Percentiles rank a stretch among this genome's conserved stretches.
phyloP scores from a whole-genome alignment of 2,113 vertebrate genomes.

The Platysternon megacephalum region DNA sequence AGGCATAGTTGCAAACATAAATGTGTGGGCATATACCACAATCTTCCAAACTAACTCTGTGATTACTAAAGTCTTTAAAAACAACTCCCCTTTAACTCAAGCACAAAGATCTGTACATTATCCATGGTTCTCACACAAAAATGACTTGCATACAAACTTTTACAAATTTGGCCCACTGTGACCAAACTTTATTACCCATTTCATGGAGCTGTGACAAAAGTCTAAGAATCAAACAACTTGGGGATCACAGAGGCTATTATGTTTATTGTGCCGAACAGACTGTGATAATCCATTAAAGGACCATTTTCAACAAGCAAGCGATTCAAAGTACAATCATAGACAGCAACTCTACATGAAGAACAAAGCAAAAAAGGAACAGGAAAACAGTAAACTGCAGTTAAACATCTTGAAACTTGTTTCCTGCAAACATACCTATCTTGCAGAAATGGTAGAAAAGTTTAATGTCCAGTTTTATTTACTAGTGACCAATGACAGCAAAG shows the following conservation, averaged over 20 bases:
- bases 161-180: constrained; percentile 65
- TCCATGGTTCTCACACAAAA: not conserved
- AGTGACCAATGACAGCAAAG: constrained; percentile 87
- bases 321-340: constrained; percentile 90
- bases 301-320: constrained; percentile 90
- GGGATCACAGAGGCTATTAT: constrained; percentile 89
- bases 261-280: constrained; percentile 96
- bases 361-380: constrained; percentile 86
- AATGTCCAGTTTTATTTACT: constrained; percentile 90
- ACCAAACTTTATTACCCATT: constrained; percentile 80
- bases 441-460: constrained; percentile 86
- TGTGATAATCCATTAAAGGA: constrained; percentile 91
- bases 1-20: not conserved
- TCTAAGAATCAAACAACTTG: constrained; percentile 79
- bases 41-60: not conserved
- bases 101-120: not conserved
- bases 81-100: not conserved
- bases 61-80: not conserved
- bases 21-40: not conserved
- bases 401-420: constrained; percentile 80
- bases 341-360: constrained; percentile 87
- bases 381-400: constrained; percentile 81
- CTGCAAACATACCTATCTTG: constrained; percentile 85
- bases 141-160: constrained; percentile 43
- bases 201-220: constrained; percentile 76